A percentile compares a stretch with the other conserved stretches of the same genome.
phyloP scores from a whole-genome alignment of 2,113 vertebrate genomes.

The Bettongia penicillata region DNA sequence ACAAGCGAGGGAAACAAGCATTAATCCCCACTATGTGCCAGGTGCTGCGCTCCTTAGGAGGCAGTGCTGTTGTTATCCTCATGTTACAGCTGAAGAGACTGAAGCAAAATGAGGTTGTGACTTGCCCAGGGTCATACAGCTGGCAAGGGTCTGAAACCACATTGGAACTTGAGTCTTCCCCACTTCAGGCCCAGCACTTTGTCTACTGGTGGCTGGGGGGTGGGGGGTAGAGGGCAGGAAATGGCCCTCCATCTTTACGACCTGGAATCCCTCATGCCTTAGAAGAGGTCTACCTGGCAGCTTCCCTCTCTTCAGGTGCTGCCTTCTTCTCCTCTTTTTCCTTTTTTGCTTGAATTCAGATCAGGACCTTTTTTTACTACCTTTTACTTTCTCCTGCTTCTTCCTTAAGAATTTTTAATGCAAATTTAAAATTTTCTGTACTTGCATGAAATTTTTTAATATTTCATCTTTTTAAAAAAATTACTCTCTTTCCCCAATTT shows the following conservation, averaged over 20 bases:
- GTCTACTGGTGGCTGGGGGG: not conserved
- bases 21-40: not conserved
- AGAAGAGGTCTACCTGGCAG: not conserved
- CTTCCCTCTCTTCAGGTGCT: too few species aligned
- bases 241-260: not conserved
- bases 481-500: not conserved
- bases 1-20: not conserved
- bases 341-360: not conserved
- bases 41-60: not conserved
- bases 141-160: not conserved
- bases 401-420: not conserved
- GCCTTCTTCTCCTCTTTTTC: not conserved
- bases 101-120: not conserved
- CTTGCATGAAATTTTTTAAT: not conserved
- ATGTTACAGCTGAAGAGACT: not conserved
- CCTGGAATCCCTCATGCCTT: not conserved
- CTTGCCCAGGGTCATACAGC: not conserved
- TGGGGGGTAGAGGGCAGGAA: not conserved
- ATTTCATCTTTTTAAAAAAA: not conserved
- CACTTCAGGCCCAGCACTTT: not conserved
- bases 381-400: not conserved
- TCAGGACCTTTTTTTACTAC: not conserved
- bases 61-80: not conserved
- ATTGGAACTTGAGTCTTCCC: not conserved
- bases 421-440: not conserved